Evolutionary conservation across 2,113 vertebrate genomes (phyloP).

Genomic region (Felis chaus): DNA sequence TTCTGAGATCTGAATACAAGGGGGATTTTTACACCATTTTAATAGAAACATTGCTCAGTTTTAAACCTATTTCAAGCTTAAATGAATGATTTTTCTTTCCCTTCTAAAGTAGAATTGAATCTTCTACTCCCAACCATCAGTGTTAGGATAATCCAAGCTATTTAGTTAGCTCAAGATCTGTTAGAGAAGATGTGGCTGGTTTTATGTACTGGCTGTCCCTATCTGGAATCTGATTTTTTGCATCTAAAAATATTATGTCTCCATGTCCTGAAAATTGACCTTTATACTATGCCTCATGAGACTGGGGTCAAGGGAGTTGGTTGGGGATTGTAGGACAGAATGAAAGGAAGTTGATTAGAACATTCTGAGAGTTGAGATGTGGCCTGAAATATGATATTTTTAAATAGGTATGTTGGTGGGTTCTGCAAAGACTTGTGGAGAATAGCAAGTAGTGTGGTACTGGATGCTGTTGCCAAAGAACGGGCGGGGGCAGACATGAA

Average conservation of each 20-base stretch:
- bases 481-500: not conserved
- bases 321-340: not conserved
- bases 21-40: not conserved
- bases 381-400: not conserved
- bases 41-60: not conserved
- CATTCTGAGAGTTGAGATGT: not conserved
- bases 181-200: not conserved
- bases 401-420: not conserved
- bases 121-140: not conserved
- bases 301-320: not conserved
- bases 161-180: not conserved
- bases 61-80: not conserved
- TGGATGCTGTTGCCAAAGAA: not conserved
- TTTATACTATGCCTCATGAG: not conserved
- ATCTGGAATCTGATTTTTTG: not conserved
- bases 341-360: not conserved
- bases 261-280: not conserved
- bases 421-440: not conserved
- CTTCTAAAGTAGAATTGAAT: not conserved
- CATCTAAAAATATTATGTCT: not conserved
- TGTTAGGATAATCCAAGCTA: not conserved
- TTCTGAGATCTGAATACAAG: conserved; percentile 6
- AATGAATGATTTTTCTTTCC: not conserved
- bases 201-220: not conserved
- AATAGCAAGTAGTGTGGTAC: not conserved